Base-by-base conservation (phyloP, 1,140 invertebrate species). In the Orchestia grillus region DNA sequence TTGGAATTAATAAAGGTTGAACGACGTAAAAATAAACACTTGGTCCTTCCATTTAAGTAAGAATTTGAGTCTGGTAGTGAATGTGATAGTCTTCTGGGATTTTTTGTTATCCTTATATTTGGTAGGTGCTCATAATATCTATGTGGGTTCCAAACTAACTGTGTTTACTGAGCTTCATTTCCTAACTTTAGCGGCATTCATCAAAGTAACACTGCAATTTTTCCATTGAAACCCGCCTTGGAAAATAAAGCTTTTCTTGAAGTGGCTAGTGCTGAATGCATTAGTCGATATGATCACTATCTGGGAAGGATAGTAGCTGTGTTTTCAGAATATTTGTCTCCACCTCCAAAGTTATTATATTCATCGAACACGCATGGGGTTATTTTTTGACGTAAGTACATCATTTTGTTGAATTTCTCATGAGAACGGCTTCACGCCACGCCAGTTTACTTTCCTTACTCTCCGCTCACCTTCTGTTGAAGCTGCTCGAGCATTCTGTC, bases 401-500 rank as follows among this genome's bases (percentile, higher is more conserved):
- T 43, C 42, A 91, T 43, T 91, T 77, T 36, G 28, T 15, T 77
- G 62, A 36, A 19, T 77, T 77, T 36, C 11, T 77, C 11, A 77
- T 36, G 62, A 6, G 47, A 53, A 77, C 36, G 1, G 15, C 36
- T 77, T 77, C 62, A 3, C 62, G 11, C 3, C 11, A 90, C 41
- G 15, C 88, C 28, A 90, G 42, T 41, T 11, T 41, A 42, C 4
- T 44, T 90, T 90, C 11, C 88, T 11, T 41, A 42, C 4, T 44
- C 42, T 90, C 11, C 88, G 4, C 88, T 41, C 41, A 94, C 92
- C 92, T 94, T 94, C 47, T 94, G 92, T 45, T 94, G 92, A 15
- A 94, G 92, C 44, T 94, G 92, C 92, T 94, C 92, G 6, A 94
- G 44, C 92, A 94, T 94, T 45, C 92, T 94, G 92, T 94, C 92